Evolutionary conservation across 2,888 invertebrate species (phyloP).

Genomic region (Oegoconia quadripuncta): DNA sequence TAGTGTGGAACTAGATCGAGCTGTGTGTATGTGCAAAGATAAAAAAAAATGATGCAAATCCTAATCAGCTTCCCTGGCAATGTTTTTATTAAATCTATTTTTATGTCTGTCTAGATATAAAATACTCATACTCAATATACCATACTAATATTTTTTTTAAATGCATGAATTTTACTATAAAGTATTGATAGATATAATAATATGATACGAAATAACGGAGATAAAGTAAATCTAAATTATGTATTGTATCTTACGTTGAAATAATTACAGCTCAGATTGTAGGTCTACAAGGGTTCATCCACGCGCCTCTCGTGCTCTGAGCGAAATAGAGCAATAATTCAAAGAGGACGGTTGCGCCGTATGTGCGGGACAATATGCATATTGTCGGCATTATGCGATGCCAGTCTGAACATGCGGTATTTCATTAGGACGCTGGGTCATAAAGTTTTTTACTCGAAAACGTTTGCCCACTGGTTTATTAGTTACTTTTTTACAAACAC

Average conservation of each 20-base stretch:
- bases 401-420: constrained; percentile 6
- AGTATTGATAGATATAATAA: no score
- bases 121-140: no score
- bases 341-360: constrained; percentile 17
- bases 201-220: no score
- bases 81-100: no score
- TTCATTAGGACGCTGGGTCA: constrained; percentile 1
- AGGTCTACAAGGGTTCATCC: background rate
- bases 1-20: no score
- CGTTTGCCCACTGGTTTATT: background rate
- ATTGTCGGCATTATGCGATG: constrained; percentile 18
- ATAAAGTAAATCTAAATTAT: no score
- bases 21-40: no score
- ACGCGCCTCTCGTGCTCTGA: constrained; percentile 7
- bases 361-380: constrained; percentile 23
- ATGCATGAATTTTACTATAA: no score
- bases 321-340: constrained; percentile 25
- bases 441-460: background rate
- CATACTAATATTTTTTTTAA: no score
- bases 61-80: no score
- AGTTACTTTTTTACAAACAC: background rate
- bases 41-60: no score
- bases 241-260: background rate
- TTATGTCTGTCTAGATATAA: no score
- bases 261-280: constrained; percentile 7